Conservation (phyloP, 1,140 invertebrate species). For the Xylocopa sonorina region DNA sequence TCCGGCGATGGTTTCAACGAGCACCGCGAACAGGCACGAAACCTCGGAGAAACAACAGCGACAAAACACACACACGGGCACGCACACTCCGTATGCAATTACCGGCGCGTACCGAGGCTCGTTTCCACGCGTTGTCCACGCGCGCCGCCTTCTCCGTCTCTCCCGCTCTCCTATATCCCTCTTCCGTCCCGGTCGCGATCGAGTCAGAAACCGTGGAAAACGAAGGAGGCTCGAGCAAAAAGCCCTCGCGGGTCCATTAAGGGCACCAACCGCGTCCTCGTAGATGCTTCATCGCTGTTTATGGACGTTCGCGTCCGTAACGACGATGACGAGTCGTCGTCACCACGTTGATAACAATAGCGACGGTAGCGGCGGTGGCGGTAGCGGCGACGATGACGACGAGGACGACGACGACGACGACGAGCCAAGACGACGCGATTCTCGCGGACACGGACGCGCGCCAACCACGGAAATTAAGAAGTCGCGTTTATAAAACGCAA, state of each 20-base stretch:
- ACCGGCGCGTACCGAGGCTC: constrained; percentile 48
- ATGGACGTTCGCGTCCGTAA: constrained; percentile 31
- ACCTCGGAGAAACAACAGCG: constrained; percentile 12
- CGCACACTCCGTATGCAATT: constrained; percentile 30
- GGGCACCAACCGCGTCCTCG: constrained; percentile 29
- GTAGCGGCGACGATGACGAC: neutral
- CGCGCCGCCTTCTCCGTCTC: no score
- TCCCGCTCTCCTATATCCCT: no score
- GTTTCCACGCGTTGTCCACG: constrained; percentile 30
- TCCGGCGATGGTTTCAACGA: neutral
- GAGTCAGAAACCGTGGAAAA: constrained; percentile 43
- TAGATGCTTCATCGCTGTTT: constrained; percentile 54
- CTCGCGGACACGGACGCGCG: neutral
- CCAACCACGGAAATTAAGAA: constrained; percentile 74
- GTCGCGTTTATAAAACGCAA: constrained; percentile 79
- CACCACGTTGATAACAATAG: neutral
- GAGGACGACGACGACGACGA: neutral
- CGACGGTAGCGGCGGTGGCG: neutral
- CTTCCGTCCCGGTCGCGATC: constrained; percentile 17
- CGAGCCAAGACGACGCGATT: neutral
- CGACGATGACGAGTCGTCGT: neutral
- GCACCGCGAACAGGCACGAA: neutral
- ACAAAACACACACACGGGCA: neutral
- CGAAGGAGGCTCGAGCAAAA: constrained; percentile 33
- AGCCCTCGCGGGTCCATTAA: constrained; percentile 23